Evolutionary conservation across 1,140 invertebrate genomes (phyloP).

Genomic region (Leptinotarsa texana): DNA sequence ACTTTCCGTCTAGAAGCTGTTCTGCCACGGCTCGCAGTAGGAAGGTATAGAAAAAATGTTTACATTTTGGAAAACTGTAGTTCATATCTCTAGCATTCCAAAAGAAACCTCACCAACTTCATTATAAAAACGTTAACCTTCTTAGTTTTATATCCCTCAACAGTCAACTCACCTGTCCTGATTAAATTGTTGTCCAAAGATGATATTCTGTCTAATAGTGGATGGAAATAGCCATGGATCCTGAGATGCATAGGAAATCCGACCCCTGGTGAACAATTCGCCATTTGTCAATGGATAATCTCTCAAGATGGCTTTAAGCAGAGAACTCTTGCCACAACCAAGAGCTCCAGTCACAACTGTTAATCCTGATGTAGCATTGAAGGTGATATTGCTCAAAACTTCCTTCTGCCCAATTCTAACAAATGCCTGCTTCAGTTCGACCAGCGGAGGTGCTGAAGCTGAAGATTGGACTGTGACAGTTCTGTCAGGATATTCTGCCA

Average conservation of each 20-base stretch:
- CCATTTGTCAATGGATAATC: conserved; percentile 71
- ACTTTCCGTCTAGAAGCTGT: too few species aligned
- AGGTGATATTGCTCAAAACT: conserved; percentile 64
- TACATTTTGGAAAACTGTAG: not conserved
- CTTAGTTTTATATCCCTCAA: too few species aligned
- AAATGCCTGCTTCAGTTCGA: not conserved
- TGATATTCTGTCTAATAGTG: conserved; percentile 63
- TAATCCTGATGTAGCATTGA: conserved; percentile 64
- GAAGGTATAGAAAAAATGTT: too few species aligned
- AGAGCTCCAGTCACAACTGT: conserved; percentile 76
- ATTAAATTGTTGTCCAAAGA: conserved; percentile 60
- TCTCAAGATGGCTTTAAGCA: conserved; percentile 71
- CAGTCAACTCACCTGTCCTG: not conserved
- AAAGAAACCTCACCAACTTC: too few species aligned
- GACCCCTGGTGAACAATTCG: conserved; percentile 60
- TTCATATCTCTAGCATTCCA: not conserved
- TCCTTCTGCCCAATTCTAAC: conserved; percentile 46
- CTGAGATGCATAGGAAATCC: conserved; percentile 70
- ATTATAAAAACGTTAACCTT: too few species aligned
- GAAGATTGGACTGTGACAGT: not conserved
- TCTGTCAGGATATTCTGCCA: conserved; percentile 37
- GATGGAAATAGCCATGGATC: conserved; percentile 72
- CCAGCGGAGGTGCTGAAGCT: conserved; percentile 17
- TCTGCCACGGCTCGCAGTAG: too few species aligned
- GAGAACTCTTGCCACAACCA: conserved; percentile 80